Evolutionary conservation across 2,888 invertebrate species (phyloP).

Genomic region (Hirtodrosophila confusa): DNA sequence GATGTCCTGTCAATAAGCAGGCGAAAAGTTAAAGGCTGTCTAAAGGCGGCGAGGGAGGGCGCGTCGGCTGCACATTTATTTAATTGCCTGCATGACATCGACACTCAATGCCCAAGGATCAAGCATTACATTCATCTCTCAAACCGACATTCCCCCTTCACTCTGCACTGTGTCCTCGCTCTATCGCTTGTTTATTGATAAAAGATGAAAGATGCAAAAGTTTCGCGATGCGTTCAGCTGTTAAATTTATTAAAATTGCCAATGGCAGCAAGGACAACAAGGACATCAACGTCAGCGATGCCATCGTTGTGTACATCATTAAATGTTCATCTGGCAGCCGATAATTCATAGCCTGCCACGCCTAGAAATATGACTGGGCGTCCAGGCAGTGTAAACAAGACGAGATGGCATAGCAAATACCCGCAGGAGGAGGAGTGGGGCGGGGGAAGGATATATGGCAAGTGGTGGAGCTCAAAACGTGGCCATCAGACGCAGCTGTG

Average conservation of each 20-base stretch:
- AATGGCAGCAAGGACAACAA: conserved; percentile 44
- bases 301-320: conserved; percentile 70
- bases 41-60: conserved; percentile 1
- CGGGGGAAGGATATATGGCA: conserved; percentile 3
- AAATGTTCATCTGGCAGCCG: conserved; percentile 76
- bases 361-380: conserved; percentile 22
- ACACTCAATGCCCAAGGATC: conserved; percentile 43
- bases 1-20: conserved; percentile 75
- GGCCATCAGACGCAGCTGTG: conserved; percentile 69
- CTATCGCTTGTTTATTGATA: conserved; percentile 64
- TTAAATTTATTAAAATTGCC: conserved; percentile 80
- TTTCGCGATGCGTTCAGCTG: conserved; percentile 69
- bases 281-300: conserved; percentile 60
- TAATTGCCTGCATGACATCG: conserved; percentile 71
- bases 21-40: conserved; percentile 49
- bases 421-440: background rate
- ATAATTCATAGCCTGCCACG: conserved; percentile 70
- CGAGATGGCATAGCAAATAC: conserved; percentile 25
- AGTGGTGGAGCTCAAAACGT: conserved; percentile 41
- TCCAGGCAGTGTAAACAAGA: conserved; percentile 41
- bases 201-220: conserved; percentile 76
- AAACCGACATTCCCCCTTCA: background rate
- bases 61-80: conserved; percentile 69
- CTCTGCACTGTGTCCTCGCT: background rate
- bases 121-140: conserved; percentile 15